Evolutionary conservation across 2,888 invertebrate species (phyloP).

Genomic region (Synanthedon formicaeformis): DNA sequence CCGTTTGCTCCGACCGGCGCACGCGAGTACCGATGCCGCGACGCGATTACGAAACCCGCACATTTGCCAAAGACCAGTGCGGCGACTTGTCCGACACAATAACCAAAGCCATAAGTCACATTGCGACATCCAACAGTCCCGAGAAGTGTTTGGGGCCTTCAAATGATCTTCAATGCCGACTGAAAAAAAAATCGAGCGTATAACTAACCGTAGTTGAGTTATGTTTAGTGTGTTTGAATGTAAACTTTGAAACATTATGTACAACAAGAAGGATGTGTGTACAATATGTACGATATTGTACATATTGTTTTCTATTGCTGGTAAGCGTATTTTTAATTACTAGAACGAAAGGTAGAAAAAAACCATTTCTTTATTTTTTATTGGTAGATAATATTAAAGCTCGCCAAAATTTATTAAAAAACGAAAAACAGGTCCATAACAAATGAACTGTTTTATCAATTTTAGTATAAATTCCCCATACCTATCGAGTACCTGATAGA

Average conservation of each 20-base stretch:
- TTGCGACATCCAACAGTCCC: constrained; percentile 48
- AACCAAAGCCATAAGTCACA: constrained; percentile 24
- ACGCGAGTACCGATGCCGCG: constrained; percentile 28
- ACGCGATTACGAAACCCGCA: constrained; percentile 20
- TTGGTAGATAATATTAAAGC: too few species aligned
- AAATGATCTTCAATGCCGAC: constrained; percentile 38
- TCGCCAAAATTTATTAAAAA: too few species aligned
- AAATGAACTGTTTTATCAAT: too few species aligned
- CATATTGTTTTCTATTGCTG: constrained; percentile 11
- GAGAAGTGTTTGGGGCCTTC: constrained; percentile 31
- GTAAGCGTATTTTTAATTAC: background rate
- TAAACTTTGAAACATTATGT: constrained; percentile 8
- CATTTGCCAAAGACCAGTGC: constrained; percentile 17
- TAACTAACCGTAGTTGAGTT: constrained; percentile 20
- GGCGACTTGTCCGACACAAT: constrained; percentile 26
- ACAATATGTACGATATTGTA: constrained; percentile 5
- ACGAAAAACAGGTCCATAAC: too few species aligned
- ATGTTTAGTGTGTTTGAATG: constrained; percentile 40
- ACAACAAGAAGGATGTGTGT: background rate
- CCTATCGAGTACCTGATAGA: too few species aligned
- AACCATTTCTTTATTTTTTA: too few species aligned
- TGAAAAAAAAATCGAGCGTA: constrained; percentile 36
- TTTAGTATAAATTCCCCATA: too few species aligned
- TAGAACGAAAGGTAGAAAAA: too few species aligned
- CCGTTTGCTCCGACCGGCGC: constrained; percentile 40